These are phyloP conservation scores for Jacana jacana DNA, from an alignment of 2,113 vertebrate genomes.

Conservation along the genomic window DNA sequence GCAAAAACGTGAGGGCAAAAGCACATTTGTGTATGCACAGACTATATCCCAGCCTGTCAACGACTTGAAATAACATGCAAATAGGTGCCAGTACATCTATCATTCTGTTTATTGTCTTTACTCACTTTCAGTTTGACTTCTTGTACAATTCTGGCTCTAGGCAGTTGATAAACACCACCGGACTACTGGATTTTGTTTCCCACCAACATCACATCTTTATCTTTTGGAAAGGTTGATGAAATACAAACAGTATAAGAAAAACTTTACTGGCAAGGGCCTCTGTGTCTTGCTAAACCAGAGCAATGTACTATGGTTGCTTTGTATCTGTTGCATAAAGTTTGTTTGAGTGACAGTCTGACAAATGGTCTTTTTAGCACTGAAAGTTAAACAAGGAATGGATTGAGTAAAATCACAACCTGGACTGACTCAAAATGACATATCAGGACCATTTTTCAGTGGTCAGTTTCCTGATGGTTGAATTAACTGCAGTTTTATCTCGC, in stretches of 20 bases:
- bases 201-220: conserved; percentile 52
- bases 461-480: conserved; percentile 63
- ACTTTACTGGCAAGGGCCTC: conserved; percentile 22
- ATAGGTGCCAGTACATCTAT: conserved; percentile 53
- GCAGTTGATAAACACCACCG: conserved; percentile 31
- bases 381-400: conserved; percentile 55
- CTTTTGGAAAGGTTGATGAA: conserved; percentile 60
- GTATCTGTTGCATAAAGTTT: conserved; percentile 25
- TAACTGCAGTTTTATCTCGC: conserved; percentile 56
- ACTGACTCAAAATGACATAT: conserved; percentile 63
- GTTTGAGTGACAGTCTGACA: conserved; percentile 60
- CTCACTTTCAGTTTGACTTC: conserved; percentile 51
- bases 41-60: conserved; percentile 46
- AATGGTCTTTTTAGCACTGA: conserved; percentile 60
- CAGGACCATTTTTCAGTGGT: conserved; percentile 57
- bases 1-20: not conserved
- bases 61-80: conserved; percentile 51
- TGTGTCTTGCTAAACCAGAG: not conserved
- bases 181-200: conserved; percentile 61
- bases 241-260: conserved; percentile 58
- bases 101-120: conserved; percentile 63
- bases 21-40: conserved; percentile 28
- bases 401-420: conserved; percentile 57
- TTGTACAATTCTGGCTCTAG: conserved; percentile 36
- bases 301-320: conserved; percentile 8